Evolutionary conservation across 2,888 invertebrate species (phyloP).

Genomic region (Augochlorella aurata): DNA sequence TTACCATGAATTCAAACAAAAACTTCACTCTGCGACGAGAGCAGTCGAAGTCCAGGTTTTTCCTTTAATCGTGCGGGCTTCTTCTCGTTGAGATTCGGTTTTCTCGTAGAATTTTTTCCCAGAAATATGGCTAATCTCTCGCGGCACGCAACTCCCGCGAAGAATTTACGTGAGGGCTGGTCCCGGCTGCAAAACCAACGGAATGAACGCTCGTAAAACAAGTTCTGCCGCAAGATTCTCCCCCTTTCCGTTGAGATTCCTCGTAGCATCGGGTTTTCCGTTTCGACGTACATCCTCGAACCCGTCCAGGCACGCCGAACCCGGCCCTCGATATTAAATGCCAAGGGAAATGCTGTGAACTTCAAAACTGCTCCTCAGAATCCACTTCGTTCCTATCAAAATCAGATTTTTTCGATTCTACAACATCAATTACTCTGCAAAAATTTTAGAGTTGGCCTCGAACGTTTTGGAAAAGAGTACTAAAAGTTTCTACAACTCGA

Average conservation of each 20-base stretch:
- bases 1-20: too few species aligned
- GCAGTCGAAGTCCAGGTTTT: not conserved
- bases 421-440: not conserved
- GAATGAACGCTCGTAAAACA: conserved; percentile 36
- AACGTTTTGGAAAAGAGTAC: not conserved
- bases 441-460: not conserved
- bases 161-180: conserved; percentile 27
- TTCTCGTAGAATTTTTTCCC: not conserved
- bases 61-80: not conserved
- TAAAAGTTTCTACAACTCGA: too few species aligned
- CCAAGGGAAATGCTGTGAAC: conserved; percentile 36
- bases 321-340: conserved; percentile 42
- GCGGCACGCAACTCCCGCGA: conserved; percentile 19
- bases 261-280: conserved; percentile 21
- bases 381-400: not conserved
- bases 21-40: not conserved
- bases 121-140: conserved; percentile 17
- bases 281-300: conserved; percentile 21
- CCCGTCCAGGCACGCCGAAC: conserved; percentile 27
- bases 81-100: not conserved
- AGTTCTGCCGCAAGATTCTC: conserved; percentile 29
- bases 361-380: not conserved
- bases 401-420: not conserved
- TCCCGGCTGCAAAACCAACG: conserved; percentile 13
- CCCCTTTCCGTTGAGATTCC: conserved; percentile 35